Evolutionary conservation across 2,113 vertebrate genomes (phyloP).

Genomic region (Promerops cafer): DNA sequence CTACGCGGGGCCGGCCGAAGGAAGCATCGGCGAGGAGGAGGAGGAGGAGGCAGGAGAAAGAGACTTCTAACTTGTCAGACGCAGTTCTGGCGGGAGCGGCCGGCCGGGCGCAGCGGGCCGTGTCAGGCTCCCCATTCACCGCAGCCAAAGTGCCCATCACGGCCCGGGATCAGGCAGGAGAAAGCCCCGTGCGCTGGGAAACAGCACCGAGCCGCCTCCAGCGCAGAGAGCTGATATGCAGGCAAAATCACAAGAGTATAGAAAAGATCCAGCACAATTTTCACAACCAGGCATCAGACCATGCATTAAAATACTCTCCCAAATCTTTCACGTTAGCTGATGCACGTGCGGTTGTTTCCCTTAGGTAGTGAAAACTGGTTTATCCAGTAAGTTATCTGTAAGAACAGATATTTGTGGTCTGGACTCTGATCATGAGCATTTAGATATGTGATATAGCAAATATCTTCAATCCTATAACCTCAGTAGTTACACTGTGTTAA

Average conservation of each 20-base stretch:
- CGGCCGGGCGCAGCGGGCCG: neutral
- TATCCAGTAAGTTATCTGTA: too few relatives aligned
- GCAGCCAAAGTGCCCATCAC: neutral
- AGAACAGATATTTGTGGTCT: neutral
- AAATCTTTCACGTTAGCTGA: neutral
- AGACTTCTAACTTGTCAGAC: conserved; percentile 12
- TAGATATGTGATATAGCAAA: neutral
- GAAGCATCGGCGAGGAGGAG: neutral
- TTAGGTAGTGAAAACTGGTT: neutral
- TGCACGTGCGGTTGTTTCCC: neutral
- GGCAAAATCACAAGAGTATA: neutral
- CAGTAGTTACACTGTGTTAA: neutral
- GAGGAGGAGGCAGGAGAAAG: neutral
- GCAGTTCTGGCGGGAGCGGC: neutral
- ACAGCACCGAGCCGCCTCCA: neutral
- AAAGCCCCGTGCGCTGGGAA: neutral
- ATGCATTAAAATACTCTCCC: neutral
- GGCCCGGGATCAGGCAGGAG: neutral
- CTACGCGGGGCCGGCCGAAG: neutral
- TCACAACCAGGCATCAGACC: neutral
- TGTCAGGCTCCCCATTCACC: neutral
- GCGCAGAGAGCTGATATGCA: accelerated
- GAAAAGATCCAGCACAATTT: neutral
- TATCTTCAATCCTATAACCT: neutral
- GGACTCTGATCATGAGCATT: neutral